Percentiles rank a stretch among this genome's conserved stretches.
Conservation (phyloP, 2,113 vertebrate genomes). For the Todiramphus chloris region DNA sequence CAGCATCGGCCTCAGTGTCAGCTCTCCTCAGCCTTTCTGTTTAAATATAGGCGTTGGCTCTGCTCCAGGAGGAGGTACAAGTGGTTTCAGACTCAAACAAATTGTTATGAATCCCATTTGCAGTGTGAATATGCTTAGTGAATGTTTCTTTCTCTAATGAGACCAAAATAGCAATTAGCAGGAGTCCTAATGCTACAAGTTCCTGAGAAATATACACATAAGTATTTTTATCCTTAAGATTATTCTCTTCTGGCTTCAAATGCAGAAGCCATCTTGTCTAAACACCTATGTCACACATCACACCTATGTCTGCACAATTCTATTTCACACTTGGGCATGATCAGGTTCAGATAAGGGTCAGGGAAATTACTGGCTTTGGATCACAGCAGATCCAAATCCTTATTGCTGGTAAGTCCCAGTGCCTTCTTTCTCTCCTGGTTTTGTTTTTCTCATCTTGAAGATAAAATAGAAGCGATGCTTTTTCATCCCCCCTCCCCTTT, state of each 20-base stretch:
- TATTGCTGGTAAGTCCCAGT: not conserved
- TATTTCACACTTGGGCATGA: not conserved
- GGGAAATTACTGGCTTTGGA: not conserved
- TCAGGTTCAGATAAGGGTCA: not conserved
- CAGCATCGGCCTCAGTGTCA: slow-evolving; percentile 9
- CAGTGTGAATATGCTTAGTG: slow-evolving; percentile 58
- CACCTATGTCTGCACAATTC: not conserved
- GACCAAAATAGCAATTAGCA: slow-evolving; percentile 77
- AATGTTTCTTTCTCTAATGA: slow-evolving; percentile 67
- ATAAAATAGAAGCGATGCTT: not conserved
- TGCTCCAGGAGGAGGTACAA: slow-evolving; percentile 71
- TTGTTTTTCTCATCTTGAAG: slow-evolving; percentile 3
- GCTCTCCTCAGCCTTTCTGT: slow-evolving; percentile 39
- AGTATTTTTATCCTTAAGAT: not conserved
- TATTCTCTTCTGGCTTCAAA: slow-evolving; percentile 39
- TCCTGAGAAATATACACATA: not conserved
- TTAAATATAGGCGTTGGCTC: slow-evolving; percentile 73
- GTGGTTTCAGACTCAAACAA: slow-evolving; percentile 72
- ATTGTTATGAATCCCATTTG: slow-evolving; percentile 72
- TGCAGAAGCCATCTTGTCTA: not conserved
- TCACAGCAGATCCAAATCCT: not conserved
- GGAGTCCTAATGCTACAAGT: slow-evolving; percentile 38
- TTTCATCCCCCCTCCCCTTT: not conserved
- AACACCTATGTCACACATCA: not conserved
- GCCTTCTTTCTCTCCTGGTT: not conserved